Base-by-base conservation (phyloP, 2,113 vertebrate species). In the Oryzias curvinotus region DNA sequence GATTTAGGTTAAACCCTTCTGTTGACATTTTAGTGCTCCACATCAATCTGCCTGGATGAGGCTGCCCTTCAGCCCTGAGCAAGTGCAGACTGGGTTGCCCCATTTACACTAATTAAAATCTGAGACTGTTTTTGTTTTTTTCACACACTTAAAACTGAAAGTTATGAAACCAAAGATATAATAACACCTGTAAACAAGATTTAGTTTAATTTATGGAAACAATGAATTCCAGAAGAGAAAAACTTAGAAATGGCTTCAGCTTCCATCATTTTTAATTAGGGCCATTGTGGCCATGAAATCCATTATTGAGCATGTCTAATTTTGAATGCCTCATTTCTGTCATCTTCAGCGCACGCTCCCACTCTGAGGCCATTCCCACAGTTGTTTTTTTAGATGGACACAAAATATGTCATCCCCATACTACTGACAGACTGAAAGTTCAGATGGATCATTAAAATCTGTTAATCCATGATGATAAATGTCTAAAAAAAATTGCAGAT, bases 361-460 rank as follows among this genome's bases (percentile, higher is more conserved):
- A 69, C 66, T 82, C 86, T 91, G 90, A 87, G 89, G 90, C 85
- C 80, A 50, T 69, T 58, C 71, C 71, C 52, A 36, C 81, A 82
- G 78, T 71, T 59, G 73, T 81, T 73, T 23, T 23, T 23, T 23
- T 23, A 73, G 51, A 46, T 58, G 69, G 68, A 79, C 68, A 69
- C 59, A 66, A 60, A 76, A 77, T 62, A 83, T 60, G 62, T 50
- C 69, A 59, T 48, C 58, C 52, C 5, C 51, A 53, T 50, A 5
- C 62, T 19, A 62, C 3, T 14, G 51, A 52, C 23, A 66, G 55
- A 49, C 30, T 55, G 14, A 36, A 46, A 64, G 42, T 17, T 43
- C 58, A 41, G 26, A 52, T 6, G 57, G 15, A 28, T 7, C 12
- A 49, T 26, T 36, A 19, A 16, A 4, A 19, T 23, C 25, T 14